These are phyloP conservation scores for Chondrosia reniformis DNA, from an alignment of 37 sponge, comb jelly and placozoan species.

Conservation along the genomic window DNA sequence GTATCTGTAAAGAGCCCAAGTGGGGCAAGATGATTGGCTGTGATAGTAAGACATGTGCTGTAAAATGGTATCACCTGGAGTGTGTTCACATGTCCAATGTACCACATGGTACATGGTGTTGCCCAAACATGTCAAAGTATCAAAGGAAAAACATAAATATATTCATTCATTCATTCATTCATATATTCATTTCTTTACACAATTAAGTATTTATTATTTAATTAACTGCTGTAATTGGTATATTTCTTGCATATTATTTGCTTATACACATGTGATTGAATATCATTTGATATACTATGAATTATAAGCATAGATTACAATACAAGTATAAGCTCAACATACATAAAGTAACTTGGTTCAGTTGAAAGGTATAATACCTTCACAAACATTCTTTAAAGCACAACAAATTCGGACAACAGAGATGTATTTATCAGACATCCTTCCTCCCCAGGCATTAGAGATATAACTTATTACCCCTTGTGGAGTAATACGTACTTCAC, in stretches of 20 bases:
- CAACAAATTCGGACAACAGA: slow-evolving; percentile 47
- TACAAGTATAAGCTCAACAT: neutral
- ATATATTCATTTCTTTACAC: neutral
- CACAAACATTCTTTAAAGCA: slow-evolving; percentile 47
- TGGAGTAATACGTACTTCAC: slow-evolving; percentile 16
- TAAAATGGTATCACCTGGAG: slow-evolving; percentile 34
- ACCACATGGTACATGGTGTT: slow-evolving; percentile 36
- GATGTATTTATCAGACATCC: slow-evolving; percentile 48
- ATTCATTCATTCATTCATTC: neutral
- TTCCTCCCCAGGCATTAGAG: slow-evolving; percentile 55
- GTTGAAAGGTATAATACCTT: slow-evolving; percentile 25
- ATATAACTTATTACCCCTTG: slow-evolving; percentile 30
- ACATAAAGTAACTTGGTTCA: neutral
- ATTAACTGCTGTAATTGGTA: neutral
- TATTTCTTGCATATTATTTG: neutral
- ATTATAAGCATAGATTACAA: too few relatives aligned
- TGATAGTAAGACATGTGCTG: slow-evolving; percentile 26
- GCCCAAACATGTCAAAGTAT: too few relatives aligned
- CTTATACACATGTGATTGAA: neutral
- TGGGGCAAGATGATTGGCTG: slow-evolving; percentile 47
- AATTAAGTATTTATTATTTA: neutral
- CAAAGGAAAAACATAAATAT: neutral
- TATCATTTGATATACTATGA: neutral
- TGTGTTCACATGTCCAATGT: slow-evolving; percentile 11
- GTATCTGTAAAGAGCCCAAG: slow-evolving; percentile 25